Percentiles rank a stretch among this genome's conserved stretches.
phyloP scores from a whole-genome alignment of 2,888 invertebrate species.

The Dasysyrphus albostriatus region DNA sequence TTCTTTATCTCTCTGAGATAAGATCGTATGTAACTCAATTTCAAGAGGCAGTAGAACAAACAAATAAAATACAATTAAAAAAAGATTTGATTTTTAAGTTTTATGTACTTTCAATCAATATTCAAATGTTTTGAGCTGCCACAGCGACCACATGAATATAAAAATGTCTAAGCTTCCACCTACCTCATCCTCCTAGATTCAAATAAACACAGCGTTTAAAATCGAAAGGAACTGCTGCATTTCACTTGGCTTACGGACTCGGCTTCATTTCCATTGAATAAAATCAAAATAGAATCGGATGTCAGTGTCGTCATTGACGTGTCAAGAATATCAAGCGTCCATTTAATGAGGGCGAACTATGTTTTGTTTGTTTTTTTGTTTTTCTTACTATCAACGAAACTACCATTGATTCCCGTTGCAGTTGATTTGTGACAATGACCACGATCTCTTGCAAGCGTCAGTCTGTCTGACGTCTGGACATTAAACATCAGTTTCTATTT shows the following conservation, averaged over 20 bases:
- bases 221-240: slow-evolving; percentile 71
- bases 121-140: slow-evolving; percentile 55
- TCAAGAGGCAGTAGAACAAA: slow-evolving; percentile 49
- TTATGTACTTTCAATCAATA: slow-evolving; percentile 55
- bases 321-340: slow-evolving; percentile 63
- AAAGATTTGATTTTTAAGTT: slow-evolving; percentile 64
- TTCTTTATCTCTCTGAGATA: slow-evolving; percentile 60
- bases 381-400: slow-evolving; percentile 29
- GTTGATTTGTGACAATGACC: slow-evolving; percentile 67
- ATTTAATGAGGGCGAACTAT: slow-evolving; percentile 68
- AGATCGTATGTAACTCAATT: slow-evolving; percentile 49
- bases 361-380: slow-evolving; percentile 19
- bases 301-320: slow-evolving; percentile 72
- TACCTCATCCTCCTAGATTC: slow-evolving; percentile 26
- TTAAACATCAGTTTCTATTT: slow-evolving; percentile 49
- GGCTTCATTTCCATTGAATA: slow-evolving; percentile 53
- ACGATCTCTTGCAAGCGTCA: slow-evolving; percentile 70
- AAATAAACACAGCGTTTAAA: slow-evolving; percentile 46
- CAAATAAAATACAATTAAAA: slow-evolving; percentile 4
- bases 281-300: slow-evolving; percentile 70
- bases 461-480: slow-evolving; percentile 65
- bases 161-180: slow-evolving; percentile 57
- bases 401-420: slow-evolving; percentile 62
- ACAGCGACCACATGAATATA: slow-evolving; percentile 60
- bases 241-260: slow-evolving; percentile 26